phyloP scores from a whole-genome alignment of 2,888 invertebrate genomes.

The Heliconius erato region DNA sequence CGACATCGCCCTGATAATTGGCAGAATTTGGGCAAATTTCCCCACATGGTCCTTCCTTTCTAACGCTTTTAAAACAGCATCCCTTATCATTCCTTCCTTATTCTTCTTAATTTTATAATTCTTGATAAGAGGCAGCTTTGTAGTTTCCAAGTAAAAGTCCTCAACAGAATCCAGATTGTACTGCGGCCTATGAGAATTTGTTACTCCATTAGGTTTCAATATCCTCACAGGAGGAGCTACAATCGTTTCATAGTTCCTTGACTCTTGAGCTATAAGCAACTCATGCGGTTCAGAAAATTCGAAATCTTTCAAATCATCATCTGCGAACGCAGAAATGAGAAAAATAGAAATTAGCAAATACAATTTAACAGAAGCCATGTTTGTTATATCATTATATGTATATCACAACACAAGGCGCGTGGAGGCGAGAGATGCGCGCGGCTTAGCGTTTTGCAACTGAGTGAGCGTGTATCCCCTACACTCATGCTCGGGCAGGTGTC shows the following conservation, averaged over 20 bases:
- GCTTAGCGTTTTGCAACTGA: conserved; percentile 68
- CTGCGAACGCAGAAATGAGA: conserved; percentile 56
- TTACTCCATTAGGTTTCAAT: conserved; percentile 71
- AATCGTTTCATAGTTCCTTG: conserved; percentile 73
- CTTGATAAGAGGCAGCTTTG: conserved; percentile 62
- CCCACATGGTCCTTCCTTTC: conserved; percentile 86
- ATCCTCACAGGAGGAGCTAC: conserved; percentile 73
- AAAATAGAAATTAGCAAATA: conserved; percentile 57
- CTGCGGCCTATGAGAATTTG: conserved; percentile 80
- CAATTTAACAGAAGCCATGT: conserved; percentile 53
- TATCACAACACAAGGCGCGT: neutral
- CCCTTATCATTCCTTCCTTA: conserved; percentile 82
- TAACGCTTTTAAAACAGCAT: conserved; percentile 85
- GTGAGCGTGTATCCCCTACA: conserved; percentile 73
- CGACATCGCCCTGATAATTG: conserved; percentile 88
- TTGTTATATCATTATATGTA: conserved; percentile 28
- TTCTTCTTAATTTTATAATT: conserved; percentile 68
- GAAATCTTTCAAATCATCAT: conserved; percentile 72
- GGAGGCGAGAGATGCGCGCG: conserved; percentile 63
- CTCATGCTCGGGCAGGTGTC: conserved; percentile 75
- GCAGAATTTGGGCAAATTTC: conserved; percentile 87
- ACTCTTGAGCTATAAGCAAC: conserved; percentile 81
- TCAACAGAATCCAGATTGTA: conserved; percentile 80
- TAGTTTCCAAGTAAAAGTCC: conserved; percentile 63
- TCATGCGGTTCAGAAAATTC: conserved; percentile 72